These are phyloP conservation scores for Vireo griseus DNA, from an alignment of 2,797 vertebrate genomes.

Conservation along the genomic window DNA sequence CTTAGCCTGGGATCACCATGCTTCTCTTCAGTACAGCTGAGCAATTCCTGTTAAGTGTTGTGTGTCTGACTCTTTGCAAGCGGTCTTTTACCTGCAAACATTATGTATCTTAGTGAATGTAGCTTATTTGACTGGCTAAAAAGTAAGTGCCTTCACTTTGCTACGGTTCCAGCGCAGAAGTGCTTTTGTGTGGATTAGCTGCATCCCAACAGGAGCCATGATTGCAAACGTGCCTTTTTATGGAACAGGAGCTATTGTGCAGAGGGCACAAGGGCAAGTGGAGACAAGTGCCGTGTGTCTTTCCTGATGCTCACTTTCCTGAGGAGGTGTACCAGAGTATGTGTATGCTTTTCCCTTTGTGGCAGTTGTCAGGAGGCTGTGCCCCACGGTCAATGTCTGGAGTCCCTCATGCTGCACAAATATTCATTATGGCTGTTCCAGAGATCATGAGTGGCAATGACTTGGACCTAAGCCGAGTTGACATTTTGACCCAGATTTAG, in stretches of 20 bases:
- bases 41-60: neutral
- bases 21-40: neutral
- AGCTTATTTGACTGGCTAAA: neutral
- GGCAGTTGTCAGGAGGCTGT: neutral
- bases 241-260: neutral
- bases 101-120: neutral
- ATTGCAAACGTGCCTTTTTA: neutral
- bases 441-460: neutral
- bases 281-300: neutral
- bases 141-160: neutral
- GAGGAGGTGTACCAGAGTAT: neutral
- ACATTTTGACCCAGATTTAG: slow-evolving; percentile 52
- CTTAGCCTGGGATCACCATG: neutral
- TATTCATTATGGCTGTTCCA: neutral
- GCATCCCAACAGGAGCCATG: neutral
- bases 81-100: neutral
- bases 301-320: neutral
- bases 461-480: neutral
- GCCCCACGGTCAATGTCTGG: neutral
- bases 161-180: neutral
- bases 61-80: neutral
- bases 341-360: rapidly evolving
- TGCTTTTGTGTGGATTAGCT: neutral
- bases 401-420: neutral
- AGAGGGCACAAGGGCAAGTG: neutral